Evolutionary conservation across 2,113 vertebrate genomes (phyloP).

Genomic region (Menura novaehollandiae): DNA sequence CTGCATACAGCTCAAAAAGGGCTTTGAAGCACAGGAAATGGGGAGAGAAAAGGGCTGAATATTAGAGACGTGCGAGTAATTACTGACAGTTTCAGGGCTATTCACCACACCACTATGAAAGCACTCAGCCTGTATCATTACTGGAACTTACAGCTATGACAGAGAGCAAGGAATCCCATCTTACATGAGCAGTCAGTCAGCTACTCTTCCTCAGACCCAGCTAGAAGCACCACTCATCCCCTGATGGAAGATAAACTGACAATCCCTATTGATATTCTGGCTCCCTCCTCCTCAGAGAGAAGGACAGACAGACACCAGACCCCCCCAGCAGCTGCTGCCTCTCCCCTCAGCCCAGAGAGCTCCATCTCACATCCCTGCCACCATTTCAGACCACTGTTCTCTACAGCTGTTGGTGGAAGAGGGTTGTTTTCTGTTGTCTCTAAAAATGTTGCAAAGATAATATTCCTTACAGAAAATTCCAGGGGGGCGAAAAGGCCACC

Average conservation of each 20-base stretch:
- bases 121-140: background rate
- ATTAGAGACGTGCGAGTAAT: background rate
- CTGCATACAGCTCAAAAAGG: slow-evolving; percentile 31
- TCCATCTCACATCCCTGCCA: background rate
- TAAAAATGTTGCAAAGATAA: background rate
- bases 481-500: background rate
- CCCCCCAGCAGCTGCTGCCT: background rate
- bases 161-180: background rate
- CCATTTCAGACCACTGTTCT: background rate
- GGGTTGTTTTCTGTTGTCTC: background rate
- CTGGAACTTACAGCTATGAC: background rate
- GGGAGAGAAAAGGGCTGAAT: background rate
- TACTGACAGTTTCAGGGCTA: slow-evolving; percentile 25
- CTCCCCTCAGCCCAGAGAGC: background rate
- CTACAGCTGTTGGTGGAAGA: background rate
- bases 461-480: background rate
- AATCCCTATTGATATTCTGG: background rate
- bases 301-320: background rate
- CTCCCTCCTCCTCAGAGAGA: background rate
- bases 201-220: background rate
- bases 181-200: background rate
- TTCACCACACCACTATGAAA: slow-evolving; percentile 2
- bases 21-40: background rate
- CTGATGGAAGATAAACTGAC: background rate
- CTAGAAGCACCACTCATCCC: background rate